Evolutionary conservation across 1,140 invertebrate genomes (phyloP).

Genomic region (Protaetia brevitarsis): DNA sequence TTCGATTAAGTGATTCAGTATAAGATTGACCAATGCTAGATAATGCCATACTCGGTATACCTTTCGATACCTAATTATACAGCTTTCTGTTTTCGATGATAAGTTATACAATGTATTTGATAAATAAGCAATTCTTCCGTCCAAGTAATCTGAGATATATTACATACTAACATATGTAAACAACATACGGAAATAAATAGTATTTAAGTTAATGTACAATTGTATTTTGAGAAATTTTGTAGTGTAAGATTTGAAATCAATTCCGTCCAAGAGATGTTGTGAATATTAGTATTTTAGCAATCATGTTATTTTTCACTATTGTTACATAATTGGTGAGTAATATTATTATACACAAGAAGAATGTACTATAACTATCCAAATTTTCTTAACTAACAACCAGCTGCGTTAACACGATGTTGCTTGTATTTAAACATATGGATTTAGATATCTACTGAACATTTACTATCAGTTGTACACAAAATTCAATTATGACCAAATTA

Average conservation of each 20-base stretch:
- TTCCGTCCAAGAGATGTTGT: neutral
- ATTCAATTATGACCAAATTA: no score
- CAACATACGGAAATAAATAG: neutral
- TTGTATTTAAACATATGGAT: no score
- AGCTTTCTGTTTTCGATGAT: neutral
- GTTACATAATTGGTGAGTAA: no score
- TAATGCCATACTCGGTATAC: no score
- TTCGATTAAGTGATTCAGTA: no score
- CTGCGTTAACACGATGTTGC: no score
- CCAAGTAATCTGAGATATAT: slow-evolving; percentile 1
- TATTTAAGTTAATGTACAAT: neutral
- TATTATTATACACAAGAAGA: no score
- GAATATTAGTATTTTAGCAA: neutral
- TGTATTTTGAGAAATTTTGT: neutral
- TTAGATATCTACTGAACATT: no score
- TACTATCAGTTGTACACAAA: no score
- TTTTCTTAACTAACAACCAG: no score
- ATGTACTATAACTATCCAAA: neutral
- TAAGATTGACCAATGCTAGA: no score
- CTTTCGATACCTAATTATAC: neutral
- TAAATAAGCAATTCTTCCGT: slow-evolving; percentile 6
- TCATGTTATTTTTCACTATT: no score
- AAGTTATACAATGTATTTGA: neutral
- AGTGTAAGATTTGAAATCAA: neutral
- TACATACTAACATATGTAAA: neutral